These are phyloP conservation scores for Proisotoma minuta DNA, from an alignment of 2,888 invertebrate species.

Conservation along the genomic window DNA sequence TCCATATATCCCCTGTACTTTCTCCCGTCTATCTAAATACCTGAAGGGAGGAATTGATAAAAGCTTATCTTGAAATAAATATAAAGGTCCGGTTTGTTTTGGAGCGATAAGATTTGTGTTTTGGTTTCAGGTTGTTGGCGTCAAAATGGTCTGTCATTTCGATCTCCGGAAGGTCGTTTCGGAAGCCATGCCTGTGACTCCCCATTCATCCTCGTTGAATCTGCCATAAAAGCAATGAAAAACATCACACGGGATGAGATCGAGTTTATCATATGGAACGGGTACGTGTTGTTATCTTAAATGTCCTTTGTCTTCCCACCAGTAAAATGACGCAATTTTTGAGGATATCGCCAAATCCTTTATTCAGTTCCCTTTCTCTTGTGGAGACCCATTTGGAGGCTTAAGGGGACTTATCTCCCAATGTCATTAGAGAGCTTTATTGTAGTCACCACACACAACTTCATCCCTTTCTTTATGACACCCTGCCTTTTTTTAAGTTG, in stretches of 20 bases:
- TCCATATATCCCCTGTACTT: no score
- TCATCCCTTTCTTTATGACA: not conserved
- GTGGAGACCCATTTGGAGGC: conserved; percentile 8
- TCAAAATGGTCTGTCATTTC: conserved; percentile 57
- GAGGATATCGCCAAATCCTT: conserved; percentile 12
- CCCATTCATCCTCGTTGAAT: conserved; percentile 80
- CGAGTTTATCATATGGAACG: conserved; percentile 91
- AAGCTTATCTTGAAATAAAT: no score
- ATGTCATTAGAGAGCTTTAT: conserved; percentile 18
- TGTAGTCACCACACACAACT: not conserved
- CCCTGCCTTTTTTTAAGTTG: not conserved
- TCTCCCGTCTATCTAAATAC: no score
- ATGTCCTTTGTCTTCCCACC: conserved; percentile 7
- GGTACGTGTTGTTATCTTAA: conserved; percentile 60
- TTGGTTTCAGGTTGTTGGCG: conserved; percentile 60
- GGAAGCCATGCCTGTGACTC: conserved; percentile 83
- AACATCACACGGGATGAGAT: conserved; percentile 77
- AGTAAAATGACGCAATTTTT: conserved; percentile 5
- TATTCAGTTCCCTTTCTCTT: conserved; percentile 9
- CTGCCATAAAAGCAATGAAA: conserved; percentile 82
- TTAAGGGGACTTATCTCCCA: conserved; percentile 15
- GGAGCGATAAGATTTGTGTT: conserved; percentile 20
- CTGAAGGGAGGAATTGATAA: no score
- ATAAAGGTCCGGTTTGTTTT: no score
- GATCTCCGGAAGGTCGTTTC: conserved; percentile 64